phyloP scores from a whole-genome alignment of 2,113 vertebrate genomes.

The Noctilio leporinus region DNA sequence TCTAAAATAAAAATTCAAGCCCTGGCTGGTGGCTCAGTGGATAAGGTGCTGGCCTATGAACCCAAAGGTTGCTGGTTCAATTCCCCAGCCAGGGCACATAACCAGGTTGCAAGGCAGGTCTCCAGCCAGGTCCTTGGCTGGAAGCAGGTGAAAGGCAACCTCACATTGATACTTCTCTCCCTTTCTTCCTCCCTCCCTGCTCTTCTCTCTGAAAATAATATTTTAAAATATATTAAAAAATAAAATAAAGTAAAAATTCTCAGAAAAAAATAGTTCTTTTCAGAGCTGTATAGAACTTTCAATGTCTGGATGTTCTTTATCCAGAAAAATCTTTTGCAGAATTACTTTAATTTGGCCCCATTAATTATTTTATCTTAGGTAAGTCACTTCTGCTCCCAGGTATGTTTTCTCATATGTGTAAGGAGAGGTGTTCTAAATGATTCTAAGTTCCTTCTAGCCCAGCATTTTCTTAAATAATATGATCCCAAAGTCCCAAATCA shows the following conservation, averaged over 20 bases:
- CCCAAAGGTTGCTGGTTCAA: no score
- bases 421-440: not conserved
- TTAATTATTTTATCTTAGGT: not conserved
- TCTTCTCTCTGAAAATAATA: no score
- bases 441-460: not conserved
- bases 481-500: not conserved
- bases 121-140: no score
- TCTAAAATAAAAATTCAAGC: slow-evolving; percentile 41
- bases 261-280: slow-evolving; percentile 13
- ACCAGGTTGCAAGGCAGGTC: no score
- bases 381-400: not conserved
- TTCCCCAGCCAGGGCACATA: no score
- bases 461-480: not conserved
- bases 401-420: not conserved
- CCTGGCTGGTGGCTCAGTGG: no score
- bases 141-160: no score
- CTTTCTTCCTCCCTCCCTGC: no score
- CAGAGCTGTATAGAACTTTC: not conserved
- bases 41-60: no score
- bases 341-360: not conserved
- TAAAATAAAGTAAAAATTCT: slow-evolving; percentile 39
- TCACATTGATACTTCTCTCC: no score
- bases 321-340: slow-evolving; percentile 8
- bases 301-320: not conserved
- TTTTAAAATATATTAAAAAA: no score